phyloP scores from a whole-genome alignment of 2,888 invertebrate genomes.

The Coelinius sp. region DNA sequence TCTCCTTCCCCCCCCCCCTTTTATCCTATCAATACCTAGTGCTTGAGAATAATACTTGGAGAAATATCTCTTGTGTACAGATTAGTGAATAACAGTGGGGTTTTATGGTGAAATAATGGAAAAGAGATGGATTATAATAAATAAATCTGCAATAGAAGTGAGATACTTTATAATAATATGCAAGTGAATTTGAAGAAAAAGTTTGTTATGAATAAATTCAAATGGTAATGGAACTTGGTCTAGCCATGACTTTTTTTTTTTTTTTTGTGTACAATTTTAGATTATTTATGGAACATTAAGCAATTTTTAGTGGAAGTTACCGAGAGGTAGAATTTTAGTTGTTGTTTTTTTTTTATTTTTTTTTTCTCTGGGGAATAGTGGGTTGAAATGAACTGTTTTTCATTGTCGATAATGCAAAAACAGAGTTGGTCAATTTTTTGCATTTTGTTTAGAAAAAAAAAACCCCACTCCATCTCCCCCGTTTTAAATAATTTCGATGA shows the following conservation, averaged over 20 bases:
- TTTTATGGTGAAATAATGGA: background rate
- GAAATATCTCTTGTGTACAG: constrained; percentile 42
- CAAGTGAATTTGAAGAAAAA: constrained; percentile 18
- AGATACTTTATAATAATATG: constrained; percentile 30
- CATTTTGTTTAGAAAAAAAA: background rate
- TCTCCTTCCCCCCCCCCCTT: background rate
- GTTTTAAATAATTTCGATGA: background rate
- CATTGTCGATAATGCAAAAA: background rate
- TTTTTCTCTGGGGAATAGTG: background rate
- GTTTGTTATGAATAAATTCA: constrained; percentile 43
- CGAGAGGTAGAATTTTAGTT: background rate
- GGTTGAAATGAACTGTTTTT: background rate
- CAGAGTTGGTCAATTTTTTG: background rate
- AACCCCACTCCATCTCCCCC: too few species aligned
- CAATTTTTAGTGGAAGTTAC: background rate
- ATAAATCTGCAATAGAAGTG: constrained; percentile 37
- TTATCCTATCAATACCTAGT: background rate
- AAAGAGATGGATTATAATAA: constrained; percentile 7
- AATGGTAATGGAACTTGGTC: constrained; percentile 54
- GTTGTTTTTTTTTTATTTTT: constrained; percentile 1
- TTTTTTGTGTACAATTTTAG: constrained; percentile 25
- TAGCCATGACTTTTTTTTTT: constrained; percentile 39
- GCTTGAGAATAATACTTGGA: background rate
- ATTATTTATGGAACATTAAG: constrained; percentile 31
- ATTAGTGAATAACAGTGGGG: constrained; percentile 39